Percentiles rank a stretch among this genome's conserved stretches.
These are phyloP conservation scores for Lacerta bilineata DNA, from an alignment of 2,797 vertebrate species.

Conservation along the genomic window DNA sequence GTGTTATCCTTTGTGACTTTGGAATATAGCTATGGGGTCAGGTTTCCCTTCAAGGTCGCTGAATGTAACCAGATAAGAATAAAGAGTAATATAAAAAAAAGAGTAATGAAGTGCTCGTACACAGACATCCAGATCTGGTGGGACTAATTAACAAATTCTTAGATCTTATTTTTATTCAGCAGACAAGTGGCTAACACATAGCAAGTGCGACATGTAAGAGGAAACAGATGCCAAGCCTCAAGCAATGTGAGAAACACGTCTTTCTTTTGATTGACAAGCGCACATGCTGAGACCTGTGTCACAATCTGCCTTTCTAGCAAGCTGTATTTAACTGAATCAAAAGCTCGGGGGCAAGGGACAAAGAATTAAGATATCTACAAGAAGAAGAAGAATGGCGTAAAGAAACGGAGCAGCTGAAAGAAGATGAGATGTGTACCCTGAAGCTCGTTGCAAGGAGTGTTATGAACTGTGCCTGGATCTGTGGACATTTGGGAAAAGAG, in stretches of 20 bases:
- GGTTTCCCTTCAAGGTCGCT: not conserved
- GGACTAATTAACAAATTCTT: slow-evolving; percentile 48
- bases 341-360: too few relatives aligned
- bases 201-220: slow-evolving; percentile 19
- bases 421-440: too few relatives aligned
- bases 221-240: slow-evolving; percentile 25
- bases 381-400: too few relatives aligned
- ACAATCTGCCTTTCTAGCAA: not conserved
- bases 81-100: too few relatives aligned
- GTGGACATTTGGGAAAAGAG: too few relatives aligned
- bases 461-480: too few relatives aligned
- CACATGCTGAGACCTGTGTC: slow-evolving; percentile 9
- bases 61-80: not conserved
- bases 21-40: not conserved
- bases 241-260: slow-evolving; percentile 14
- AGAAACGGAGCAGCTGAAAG: too few relatives aligned
- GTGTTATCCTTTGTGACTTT: not conserved
- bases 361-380: too few relatives aligned
- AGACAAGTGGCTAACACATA: slow-evolving; percentile 36
- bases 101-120: slow-evolving; percentile 32
- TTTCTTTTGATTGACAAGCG: slow-evolving; percentile 36
- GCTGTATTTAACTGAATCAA: not conserved
- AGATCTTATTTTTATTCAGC: slow-evolving; percentile 42
- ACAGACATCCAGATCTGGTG: slow-evolving; percentile 14
- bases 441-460: too few relatives aligned